phyloP scores from a whole-genome alignment of 2,113 vertebrate species.

The Phodopus roborovskii region DNA sequence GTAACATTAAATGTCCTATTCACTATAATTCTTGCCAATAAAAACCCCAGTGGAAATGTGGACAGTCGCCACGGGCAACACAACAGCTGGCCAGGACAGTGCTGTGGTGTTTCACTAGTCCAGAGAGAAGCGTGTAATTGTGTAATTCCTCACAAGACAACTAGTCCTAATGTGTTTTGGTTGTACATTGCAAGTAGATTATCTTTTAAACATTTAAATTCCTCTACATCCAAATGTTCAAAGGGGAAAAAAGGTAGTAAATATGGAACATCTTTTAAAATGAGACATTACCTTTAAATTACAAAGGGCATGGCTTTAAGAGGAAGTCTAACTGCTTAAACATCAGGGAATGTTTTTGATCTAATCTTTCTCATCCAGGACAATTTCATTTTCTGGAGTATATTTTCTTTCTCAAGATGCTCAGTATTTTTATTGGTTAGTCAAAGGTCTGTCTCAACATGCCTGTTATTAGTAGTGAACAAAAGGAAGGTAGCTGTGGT shows the following conservation, averaged over 20 bases:
- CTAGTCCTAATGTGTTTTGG: not conserved
- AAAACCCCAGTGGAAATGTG: conserved; percentile 17
- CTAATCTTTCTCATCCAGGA: not conserved
- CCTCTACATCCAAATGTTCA: not conserved
- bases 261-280: not conserved
- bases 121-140: not conserved
- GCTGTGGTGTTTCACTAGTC: not conserved
- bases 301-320: not conserved
- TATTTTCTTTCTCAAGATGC: not conserved
- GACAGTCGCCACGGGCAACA: not conserved
- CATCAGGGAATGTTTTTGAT: not conserved
- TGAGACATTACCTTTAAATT: not conserved
- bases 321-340: not conserved
- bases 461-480: not conserved
- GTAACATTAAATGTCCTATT: not conserved
- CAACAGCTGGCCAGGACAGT: not conserved
- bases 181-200: not conserved
- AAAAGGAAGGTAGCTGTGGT: not conserved
- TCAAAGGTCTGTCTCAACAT: not conserved
- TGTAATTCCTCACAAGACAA: not conserved
- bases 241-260: not conserved
- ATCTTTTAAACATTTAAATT: conserved; percentile 16
- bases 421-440: not conserved
- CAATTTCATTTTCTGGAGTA: conserved; percentile 33
- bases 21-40: conserved; percentile 15